Base-by-base conservation (phyloP, 1,140 invertebrate genomes). In the Drosophila parvula region DNA sequence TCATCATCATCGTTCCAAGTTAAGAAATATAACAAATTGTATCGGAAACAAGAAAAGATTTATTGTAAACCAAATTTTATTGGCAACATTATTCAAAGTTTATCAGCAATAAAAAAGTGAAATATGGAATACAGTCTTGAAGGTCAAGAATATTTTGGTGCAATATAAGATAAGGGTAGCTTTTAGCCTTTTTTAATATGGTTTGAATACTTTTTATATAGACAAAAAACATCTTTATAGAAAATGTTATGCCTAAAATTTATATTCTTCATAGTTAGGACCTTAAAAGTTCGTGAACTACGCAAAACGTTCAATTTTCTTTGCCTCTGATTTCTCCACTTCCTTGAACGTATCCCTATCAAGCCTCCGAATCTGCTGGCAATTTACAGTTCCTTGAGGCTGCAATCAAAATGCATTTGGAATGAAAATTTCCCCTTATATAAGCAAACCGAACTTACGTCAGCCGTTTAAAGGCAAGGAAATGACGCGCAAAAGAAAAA, bases 361-460 rank as follows among this genome's bases (percentile, higher is more conserved):
- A 56, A 18, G 53, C 22, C 30, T n/a, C 22, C 16, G 40, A 57
- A 75, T 74, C 71, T 74, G 70, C 71, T 64, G 70, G 44, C 70
- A 75, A 64, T 74, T 74, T 57, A 28, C 28, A 47, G 44, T 63
- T 48, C 34, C 63, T 67, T 27, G 60, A 38, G 60, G 43, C 64
- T 50, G 58, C 70, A 74, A 75, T 75, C 73, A 74, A 64, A 75
- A 74, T 74, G 50, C 73, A 75, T 50, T 75, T 36, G 18, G n/a
- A 34, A 61, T 32, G 28, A 47, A 47, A 74, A 74, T 53, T 28
- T 43, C 18, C n/a, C 38, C 50, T 57, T 75, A 74, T 57, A 64
- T 74, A 75, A 64, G 58, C 28, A 40, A 22, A 44, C 41, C 56
- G 34, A 53, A 57, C 44, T 75, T 75, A 75, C 73, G 73, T 75